Percentiles rank a stretch among this genome's conserved stretches.
Evolutionary conservation across 2,888 invertebrate species (phyloP).

Genomic region (Eilema caniola): DNA sequence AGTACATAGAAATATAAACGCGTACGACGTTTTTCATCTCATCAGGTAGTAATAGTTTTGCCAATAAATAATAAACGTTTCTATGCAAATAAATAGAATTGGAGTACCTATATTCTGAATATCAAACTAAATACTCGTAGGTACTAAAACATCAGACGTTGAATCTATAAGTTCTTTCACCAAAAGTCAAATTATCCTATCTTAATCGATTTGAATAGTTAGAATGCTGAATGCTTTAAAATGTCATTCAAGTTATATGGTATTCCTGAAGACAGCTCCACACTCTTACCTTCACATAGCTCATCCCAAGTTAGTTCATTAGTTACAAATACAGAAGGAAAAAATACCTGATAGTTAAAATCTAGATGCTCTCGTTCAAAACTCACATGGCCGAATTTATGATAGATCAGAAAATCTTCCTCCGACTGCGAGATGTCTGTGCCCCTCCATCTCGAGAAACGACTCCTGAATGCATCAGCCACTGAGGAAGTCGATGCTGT

Average conservation of each 20-base stretch:
- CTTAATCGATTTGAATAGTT: too few species aligned
- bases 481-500: constrained; percentile 95
- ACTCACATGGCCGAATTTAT: constrained; percentile 97
- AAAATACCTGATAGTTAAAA: constrained; percentile 77
- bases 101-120: too few species aligned
- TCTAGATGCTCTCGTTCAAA: constrained; percentile 64
- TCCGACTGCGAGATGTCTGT: constrained; percentile 95
- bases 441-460: constrained; percentile 94
- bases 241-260: too few species aligned
- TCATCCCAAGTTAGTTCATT: constrained; percentile 60
- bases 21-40: too few species aligned
- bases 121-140: too few species aligned
- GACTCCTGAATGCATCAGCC: constrained; percentile 94
- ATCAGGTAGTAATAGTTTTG: too few species aligned
- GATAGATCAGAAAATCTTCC: constrained; percentile 95
- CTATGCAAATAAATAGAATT: too few species aligned
- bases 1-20: neutral
- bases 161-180: too few species aligned
- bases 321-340: constrained; percentile 62
- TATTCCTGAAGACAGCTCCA: constrained; percentile 26
- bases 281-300: constrained; percentile 37
- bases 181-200: too few species aligned
- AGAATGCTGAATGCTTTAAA: too few species aligned
- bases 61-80: too few species aligned
- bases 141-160: too few species aligned